These are phyloP conservation scores for Ditula angustiorana DNA, from an alignment of 2,888 invertebrate genomes.

Conservation along the genomic window DNA sequence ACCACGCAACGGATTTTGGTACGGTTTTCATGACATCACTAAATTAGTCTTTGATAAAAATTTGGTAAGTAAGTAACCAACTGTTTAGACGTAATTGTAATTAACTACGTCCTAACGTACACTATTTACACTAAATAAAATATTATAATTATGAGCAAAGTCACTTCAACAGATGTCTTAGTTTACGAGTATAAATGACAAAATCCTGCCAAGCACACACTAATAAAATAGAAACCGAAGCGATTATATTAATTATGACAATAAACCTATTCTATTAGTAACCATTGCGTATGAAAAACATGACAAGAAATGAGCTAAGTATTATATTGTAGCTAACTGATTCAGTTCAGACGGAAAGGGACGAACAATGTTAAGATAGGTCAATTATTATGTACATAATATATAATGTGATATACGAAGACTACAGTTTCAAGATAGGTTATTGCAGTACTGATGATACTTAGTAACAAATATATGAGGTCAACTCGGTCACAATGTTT, in stretches of 20 bases:
- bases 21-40: too few relatives aligned
- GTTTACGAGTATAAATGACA: not conserved
- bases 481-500: not conserved
- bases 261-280: not conserved
- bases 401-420: not conserved
- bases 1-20: too few relatives aligned
- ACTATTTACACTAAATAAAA: too few relatives aligned
- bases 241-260: not conserved
- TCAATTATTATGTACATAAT: slow-evolving; percentile 1
- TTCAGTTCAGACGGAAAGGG: not conserved
- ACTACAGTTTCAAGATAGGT: not conserved
- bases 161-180: not conserved
- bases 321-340: too few relatives aligned
- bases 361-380: not conserved
- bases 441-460: not conserved
- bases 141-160: too few relatives aligned
- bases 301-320: not conserved
- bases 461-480: not conserved
- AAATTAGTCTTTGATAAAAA: too few relatives aligned
- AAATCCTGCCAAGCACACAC: not conserved
- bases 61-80: too few relatives aligned
- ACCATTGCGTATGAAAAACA: not conserved
- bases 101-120: too few relatives aligned
- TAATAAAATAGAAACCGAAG: not conserved
- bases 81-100: too few relatives aligned